Conservation (phyloP, 2,888 invertebrate species). For the Allolobophora icterica region DNA sequence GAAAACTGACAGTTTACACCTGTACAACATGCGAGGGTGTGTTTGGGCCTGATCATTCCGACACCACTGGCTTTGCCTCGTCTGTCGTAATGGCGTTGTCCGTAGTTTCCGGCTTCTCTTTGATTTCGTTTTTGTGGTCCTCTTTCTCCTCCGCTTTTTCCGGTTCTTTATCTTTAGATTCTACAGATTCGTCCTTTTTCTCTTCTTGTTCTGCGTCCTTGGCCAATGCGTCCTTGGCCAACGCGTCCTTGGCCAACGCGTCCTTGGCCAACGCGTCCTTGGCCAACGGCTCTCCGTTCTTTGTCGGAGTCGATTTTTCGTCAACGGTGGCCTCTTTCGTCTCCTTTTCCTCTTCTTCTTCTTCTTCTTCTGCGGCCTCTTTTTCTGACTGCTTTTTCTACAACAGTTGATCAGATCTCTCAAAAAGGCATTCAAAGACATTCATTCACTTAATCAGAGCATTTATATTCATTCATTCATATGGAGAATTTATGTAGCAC, state of each 20-base stretch:
- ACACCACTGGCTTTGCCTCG: neutral
- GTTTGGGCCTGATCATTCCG: neutral
- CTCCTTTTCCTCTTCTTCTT: neutral
- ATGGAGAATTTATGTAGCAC: neutral
- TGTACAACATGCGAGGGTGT: conserved; percentile 13
- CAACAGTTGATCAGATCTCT: neutral
- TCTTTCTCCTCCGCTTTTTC: neutral
- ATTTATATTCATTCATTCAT: no score
- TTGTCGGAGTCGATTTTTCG: neutral
- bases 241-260: neutral
- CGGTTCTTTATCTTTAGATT: neutral
- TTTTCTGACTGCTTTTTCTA: conserved; percentile 1
- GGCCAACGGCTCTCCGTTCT: neutral
- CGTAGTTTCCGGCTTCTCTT: neutral
- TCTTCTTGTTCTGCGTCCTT: neutral
- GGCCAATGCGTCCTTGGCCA: neutral
- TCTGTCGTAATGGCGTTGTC: conserved; percentile 1
- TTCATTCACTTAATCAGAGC: neutral
- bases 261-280: no score
- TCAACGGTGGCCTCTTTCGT: neutral
- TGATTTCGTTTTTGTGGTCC: neutral
- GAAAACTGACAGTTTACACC: conserved; percentile 19
- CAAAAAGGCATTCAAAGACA: neutral
- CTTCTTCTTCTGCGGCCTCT: neutral
- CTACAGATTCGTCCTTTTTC: neutral